These are phyloP conservation scores for Portevinia maculata DNA, from an alignment of 2,888 invertebrate genomes.

Conservation along the genomic window DNA sequence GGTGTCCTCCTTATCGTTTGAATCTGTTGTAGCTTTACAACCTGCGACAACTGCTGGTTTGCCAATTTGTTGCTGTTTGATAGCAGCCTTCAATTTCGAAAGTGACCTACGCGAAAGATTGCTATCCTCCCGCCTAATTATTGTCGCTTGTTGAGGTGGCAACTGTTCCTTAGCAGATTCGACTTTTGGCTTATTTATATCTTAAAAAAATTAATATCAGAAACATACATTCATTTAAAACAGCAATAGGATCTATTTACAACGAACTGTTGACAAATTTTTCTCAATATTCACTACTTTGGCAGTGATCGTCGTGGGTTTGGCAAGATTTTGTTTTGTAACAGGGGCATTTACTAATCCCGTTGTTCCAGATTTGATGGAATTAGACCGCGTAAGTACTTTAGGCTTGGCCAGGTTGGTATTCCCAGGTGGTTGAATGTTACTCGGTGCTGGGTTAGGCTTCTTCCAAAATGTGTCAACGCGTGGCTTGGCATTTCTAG, in stretches of 20 bases:
- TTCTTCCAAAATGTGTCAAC: conserved; percentile 82
- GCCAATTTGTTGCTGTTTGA: conserved; percentile 63
- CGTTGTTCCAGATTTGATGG: conserved; percentile 76
- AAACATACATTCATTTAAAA: conserved; percentile 64
- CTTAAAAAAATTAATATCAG: conserved; percentile 20
- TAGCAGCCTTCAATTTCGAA: conserved; percentile 79
- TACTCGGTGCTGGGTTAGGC: conserved; percentile 61
- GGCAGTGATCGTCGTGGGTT: conserved; percentile 77
- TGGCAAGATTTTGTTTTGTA: conserved; percentile 59
- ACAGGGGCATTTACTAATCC: conserved; percentile 54
- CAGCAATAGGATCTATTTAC: conserved; percentile 58
- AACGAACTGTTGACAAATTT: conserved; percentile 76
- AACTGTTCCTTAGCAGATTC: conserved; percentile 38
- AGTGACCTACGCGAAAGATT: conserved; percentile 80
- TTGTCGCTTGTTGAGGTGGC: conserved; percentile 47
- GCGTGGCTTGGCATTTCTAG: conserved; percentile 81
- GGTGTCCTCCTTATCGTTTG: conserved; percentile 60
- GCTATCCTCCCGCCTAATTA: conserved; percentile 81
- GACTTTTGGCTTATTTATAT: conserved; percentile 60
- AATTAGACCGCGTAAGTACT: conserved; percentile 78
- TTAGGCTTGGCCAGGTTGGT: conserved; percentile 45
- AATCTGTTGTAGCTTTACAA: conserved; percentile 43
- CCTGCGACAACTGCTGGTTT: conserved; percentile 31
- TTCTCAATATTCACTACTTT: conserved; percentile 78
- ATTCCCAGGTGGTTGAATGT: conserved; percentile 55